Evolutionary conservation across 2,797 vertebrate genomes (phyloP).

Genomic region (Sternarchorhynchus goeldii): DNA sequence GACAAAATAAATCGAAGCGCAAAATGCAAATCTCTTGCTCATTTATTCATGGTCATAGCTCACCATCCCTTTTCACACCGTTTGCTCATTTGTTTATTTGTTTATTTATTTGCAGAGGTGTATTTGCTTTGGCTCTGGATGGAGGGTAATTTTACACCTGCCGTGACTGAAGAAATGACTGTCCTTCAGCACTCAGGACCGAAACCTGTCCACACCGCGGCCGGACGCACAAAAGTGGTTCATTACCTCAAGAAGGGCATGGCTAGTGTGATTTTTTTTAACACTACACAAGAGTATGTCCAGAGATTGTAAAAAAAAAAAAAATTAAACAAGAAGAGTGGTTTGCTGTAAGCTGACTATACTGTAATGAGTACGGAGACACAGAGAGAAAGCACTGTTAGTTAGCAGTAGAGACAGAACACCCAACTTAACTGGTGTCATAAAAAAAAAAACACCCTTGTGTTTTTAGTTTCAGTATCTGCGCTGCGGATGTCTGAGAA

Average conservation of each 20-base stretch:
- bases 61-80: constrained; percentile 12
- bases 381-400: too few relatives aligned
- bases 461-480: too few relatives aligned
- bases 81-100: constrained; percentile 33
- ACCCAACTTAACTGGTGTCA: too few relatives aligned
- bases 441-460: too few relatives aligned
- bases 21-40: constrained; percentile 61
- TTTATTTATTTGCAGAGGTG: constrained; percentile 3
- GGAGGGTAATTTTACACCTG: not conserved
- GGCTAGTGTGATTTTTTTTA: constrained; percentile 9
- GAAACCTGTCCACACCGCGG: constrained; percentile 22
- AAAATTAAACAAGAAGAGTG: not conserved
- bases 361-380: too few relatives aligned
- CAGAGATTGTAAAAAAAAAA: not conserved
- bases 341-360: too few relatives aligned
- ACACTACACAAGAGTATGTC: not conserved
- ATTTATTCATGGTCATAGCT: constrained; percentile 46
- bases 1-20: constrained; percentile 62
- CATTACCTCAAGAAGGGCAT: not conserved
- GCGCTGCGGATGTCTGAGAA: too few relatives aligned
- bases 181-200: constrained; percentile 10
- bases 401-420: too few relatives aligned
- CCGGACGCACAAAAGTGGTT: constrained; percentile 6
- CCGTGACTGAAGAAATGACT: constrained; percentile 11
- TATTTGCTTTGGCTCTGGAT: constrained; percentile 17